Evolutionary conservation across 2,113 vertebrate genomes (phyloP).

Genomic region (Azemiops feae): DNA sequence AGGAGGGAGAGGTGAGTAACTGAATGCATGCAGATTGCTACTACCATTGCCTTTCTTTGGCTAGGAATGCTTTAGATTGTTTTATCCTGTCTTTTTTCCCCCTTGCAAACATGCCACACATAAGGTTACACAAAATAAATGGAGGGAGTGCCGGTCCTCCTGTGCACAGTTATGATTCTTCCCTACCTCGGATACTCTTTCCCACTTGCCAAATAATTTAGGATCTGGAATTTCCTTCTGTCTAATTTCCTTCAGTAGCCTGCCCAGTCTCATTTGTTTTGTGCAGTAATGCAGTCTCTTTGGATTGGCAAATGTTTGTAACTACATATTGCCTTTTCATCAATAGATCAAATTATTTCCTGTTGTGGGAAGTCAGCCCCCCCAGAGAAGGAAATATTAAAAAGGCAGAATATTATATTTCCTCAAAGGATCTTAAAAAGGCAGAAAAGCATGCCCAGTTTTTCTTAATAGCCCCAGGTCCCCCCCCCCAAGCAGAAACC

Average conservation of each 20-base stretch:
- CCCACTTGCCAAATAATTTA: constrained; percentile 24
- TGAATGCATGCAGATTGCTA: constrained; percentile 1
- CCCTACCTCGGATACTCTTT: constrained; percentile 28
- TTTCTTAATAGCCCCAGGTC: too few species aligned
- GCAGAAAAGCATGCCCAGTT: too few species aligned
- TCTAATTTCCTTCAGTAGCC: constrained; percentile 1
- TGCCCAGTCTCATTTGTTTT: constrained; percentile 13
- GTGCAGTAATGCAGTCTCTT: constrained; percentile 22
- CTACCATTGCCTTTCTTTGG: constrained; percentile 38
- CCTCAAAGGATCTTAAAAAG: too few species aligned
- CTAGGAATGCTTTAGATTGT: constrained; percentile 37
- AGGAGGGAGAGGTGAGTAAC: neutral
- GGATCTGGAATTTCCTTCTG: neutral
- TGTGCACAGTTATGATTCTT: constrained; percentile 18
- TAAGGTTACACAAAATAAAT: constrained; percentile 35
- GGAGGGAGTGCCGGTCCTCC: constrained; percentile 31
- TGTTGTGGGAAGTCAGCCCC: neutral
- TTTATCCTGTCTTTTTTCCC: constrained; percentile 34
- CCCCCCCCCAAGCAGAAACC: too few species aligned
- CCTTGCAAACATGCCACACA: constrained; percentile 35
- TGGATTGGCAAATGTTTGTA: neutral
- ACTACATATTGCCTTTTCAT: neutral
- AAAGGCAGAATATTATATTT: too few species aligned
- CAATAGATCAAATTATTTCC: neutral
- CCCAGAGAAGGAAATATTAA: too few species aligned